Evolutionary conservation across 2,797 vertebrate genomes (phyloP), one percentile per base, ranked within the genome.

Genomic region (Karalla daura): DNA sequence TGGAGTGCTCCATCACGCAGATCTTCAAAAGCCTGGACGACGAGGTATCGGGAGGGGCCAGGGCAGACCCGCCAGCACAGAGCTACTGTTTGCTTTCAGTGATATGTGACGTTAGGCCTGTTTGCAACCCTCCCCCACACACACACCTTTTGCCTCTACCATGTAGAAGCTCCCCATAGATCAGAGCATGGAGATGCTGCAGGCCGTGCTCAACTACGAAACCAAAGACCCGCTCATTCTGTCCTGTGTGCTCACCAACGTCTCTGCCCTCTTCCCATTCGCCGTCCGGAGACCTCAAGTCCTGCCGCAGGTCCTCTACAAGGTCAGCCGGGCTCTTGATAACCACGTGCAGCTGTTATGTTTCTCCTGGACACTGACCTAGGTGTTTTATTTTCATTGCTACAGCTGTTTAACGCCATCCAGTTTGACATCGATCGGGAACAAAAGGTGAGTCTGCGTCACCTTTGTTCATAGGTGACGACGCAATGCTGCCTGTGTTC

Each of bases 211-310:
- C 75, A 95, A 85, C 90, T 99, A 95, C 66, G 92, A 97, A 54
- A 97, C 95, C 63, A 94, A 94, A 84, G 97, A 99, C 81, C 97
- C 98, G 1, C 95, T 98, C 76, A 95, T 99, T 86, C 73, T 98
- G 62, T 99, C 97, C 70, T 98, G 96, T 56, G 91, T 98, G 78
- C 96, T 99, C 75, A 97, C 96, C 77, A 96, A 95, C 55, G 86
- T 99, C 52, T 99, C 97, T 2, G 92, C 95, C 36, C 95, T 99
- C 41, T 97, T 98, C 79, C 96, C 97, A 0, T 98, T 99, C 76
- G 91, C 95, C 56, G 93, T 89, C 35, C 94, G 95, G 74, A 92
- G 93, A 74, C 92, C 92, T 10, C 93, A 95, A 36, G 90, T 95
- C 66, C 78, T 99, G 74, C 93, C 95, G 0, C 95, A 94, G 83